Evolutionary conservation across 2,797 vertebrate species (phyloP).

Genomic region (Perodicticus potto): DNA sequence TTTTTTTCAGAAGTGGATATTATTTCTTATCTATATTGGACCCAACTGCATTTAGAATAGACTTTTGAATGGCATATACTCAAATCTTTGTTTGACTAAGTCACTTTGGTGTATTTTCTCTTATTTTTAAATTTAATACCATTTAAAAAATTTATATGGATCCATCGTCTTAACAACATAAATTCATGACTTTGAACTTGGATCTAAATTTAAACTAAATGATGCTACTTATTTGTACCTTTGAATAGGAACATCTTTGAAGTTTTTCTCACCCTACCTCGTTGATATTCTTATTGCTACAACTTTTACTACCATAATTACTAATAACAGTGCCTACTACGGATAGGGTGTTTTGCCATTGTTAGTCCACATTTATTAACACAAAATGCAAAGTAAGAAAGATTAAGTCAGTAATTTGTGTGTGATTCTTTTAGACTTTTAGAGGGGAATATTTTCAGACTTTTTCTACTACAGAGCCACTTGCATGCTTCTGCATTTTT

Average conservation of each 20-base stretch:
- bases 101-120: background rate
- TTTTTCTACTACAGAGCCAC: background rate
- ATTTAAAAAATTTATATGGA: background rate
- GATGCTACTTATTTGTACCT: background rate
- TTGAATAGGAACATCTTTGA: background rate
- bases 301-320: background rate
- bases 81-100: background rate
- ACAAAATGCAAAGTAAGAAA: background rate
- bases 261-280: background rate
- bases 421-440: background rate
- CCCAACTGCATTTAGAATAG: background rate
- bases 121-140: background rate
- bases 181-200: background rate
- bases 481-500: background rate
- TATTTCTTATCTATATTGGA: slow-evolving; percentile 12
- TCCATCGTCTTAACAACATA: background rate
- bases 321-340: no score
- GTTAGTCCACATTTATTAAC: background rate
- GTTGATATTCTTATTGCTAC: background rate
- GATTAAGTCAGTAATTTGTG: background rate
- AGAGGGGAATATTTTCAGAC: background rate
- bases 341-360: background rate
- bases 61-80: background rate
- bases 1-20: background rate
- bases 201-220: background rate